Base-by-base conservation (phyloP, 2,797 vertebrate genomes). In the Sparidentex hasta region DNA sequence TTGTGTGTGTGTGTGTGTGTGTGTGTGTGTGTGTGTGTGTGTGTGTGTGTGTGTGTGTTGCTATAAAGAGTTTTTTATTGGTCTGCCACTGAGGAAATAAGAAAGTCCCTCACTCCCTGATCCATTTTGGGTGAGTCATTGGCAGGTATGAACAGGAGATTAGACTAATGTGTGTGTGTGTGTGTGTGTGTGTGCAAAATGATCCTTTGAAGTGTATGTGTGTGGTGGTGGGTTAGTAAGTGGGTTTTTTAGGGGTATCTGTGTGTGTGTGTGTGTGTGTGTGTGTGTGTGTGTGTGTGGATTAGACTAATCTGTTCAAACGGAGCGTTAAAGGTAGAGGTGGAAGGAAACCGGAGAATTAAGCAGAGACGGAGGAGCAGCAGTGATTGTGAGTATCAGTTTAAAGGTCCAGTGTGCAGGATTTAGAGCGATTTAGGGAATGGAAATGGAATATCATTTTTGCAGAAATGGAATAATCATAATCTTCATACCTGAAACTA, bases 121-220 rank as follows among this genome's bases (percentile, higher is more conserved):
- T 85, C 84, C 83, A 87, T 85, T 90, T 86, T 85, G 69, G 27
- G 84, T 82, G 87, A 90, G 79, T 87, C 78, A 85, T 71, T 81
- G 74, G 65, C 84, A 89, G 85, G 88, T 90, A 89, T 38, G 80
- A 88, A 70, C 48, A 80, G 73, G 65, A 87, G 88, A 92, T 88
- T 88, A 88, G 74, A 87, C 74, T 76, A 84, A 80, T 75, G 81
- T 21, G 47, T 33, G 65, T 65, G 51, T 73, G 65, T 48, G 27
- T 33, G 41, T 38, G 33, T 38, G 38, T 38, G 38, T 38, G 38
- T 11, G 9, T 38, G 38, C 29, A 33, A 6, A 6, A 33, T 33
- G 29, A 58, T 48, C 52, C 69, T 82, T 79, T 82, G 52, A 81
- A 69, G 71, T 54, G 75, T 76, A 56, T 41, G 62, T 23, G 41